Percentiles rank a stretch among this genome's conserved stretches.
Conservation (phyloP, 1,140 invertebrate species). For the Drosophila sproati region DNA sequence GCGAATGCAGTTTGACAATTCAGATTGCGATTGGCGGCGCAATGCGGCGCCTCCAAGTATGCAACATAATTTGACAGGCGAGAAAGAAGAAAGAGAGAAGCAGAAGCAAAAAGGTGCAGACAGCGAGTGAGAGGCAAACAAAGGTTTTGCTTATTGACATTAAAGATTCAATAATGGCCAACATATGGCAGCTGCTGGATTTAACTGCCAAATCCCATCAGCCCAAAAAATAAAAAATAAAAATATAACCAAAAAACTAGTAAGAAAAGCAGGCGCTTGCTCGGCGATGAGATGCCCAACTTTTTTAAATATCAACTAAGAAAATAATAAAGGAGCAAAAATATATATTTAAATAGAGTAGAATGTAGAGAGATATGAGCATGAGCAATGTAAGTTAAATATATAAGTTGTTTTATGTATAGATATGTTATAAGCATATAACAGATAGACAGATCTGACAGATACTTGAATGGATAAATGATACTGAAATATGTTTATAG, state of each 20-base stretch:
- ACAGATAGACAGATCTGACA: too few species aligned
- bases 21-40: slow-evolving; percentile 45
- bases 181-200: slow-evolving; percentile 62
- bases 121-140: slow-evolving; percentile 16
- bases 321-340: neutral
- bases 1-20: slow-evolving; percentile 69
- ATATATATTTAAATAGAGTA: too few species aligned
- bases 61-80: slow-evolving; percentile 31
- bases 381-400: too few species aligned
- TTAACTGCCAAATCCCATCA: slow-evolving; percentile 67
- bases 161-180: slow-evolving; percentile 75
- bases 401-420: too few species aligned
- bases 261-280: neutral
- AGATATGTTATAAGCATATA: too few species aligned
- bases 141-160: slow-evolving; percentile 69
- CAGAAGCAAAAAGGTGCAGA: neutral
- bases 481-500: too few species aligned
- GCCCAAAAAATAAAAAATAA: neutral
- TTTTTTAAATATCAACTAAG: neutral
- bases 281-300: neutral
- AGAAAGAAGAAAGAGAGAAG: neutral
- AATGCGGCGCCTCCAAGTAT: slow-evolving; percentile 43
- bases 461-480: too few species aligned
- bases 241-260: neutral
- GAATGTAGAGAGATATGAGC: too few species aligned